Percentiles rank a stretch among this genome's conserved stretches.
These are phyloP conservation scores for Crossocerus cetratus DNA, from an alignment of 2,888 invertebrate species.

Conservation along the genomic window DNA sequence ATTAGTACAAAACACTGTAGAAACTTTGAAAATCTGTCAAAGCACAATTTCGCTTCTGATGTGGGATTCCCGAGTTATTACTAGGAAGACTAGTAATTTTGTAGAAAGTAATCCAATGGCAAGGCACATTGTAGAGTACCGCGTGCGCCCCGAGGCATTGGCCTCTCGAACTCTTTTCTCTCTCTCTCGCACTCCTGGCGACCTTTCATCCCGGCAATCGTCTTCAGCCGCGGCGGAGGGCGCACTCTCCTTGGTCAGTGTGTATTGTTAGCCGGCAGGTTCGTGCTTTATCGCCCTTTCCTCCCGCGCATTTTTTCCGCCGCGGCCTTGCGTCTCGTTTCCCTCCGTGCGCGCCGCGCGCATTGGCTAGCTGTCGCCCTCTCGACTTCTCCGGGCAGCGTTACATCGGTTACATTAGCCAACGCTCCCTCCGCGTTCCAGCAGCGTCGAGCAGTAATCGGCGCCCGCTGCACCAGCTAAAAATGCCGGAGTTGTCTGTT, in stretches of 20 bases:
- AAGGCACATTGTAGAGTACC: constrained; percentile 18
- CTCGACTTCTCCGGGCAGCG: no score
- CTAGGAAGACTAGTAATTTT: constrained; percentile 1
- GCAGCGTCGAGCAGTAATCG: neutral
- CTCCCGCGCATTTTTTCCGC: constrained; percentile 24
- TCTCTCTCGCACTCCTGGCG: constrained; percentile 32
- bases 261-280: constrained; percentile 45
- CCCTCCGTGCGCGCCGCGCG: neutral
- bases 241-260: constrained; percentile 28
- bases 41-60: neutral
- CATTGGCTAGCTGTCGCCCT: neutral
- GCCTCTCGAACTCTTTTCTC: constrained; percentile 47
- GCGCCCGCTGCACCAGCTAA: neutral
- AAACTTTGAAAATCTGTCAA: no score
- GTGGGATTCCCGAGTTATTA: neutral
- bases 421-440: neutral
- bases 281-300: constrained; percentile 57
- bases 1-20: no score
- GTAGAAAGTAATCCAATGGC: constrained; percentile 41
- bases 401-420: no score
- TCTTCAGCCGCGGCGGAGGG: constrained; percentile 21
- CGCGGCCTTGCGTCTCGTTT: constrained; percentile 30
- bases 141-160: constrained; percentile 34
- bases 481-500: neutral
- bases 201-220: constrained; percentile 38